Evolutionary conservation across 2,888 invertebrate genomes (phyloP), one percentile per base, ranked within the genome.

Genomic region (Plemyria rubiginata): DNA sequence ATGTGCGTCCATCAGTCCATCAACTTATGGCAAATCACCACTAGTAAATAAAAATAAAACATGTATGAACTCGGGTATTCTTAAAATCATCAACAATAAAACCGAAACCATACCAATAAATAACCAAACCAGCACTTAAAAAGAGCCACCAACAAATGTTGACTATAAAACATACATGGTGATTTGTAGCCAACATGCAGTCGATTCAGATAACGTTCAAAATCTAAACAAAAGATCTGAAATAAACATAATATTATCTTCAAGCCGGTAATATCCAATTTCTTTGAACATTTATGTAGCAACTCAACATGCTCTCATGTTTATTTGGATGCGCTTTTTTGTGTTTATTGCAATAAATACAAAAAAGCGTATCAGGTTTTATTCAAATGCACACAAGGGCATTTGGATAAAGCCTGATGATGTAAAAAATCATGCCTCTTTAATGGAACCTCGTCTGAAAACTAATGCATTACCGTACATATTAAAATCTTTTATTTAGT

Each of bases 101-200:
- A 50, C 36, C 5, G n/a, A 50, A 13, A 38, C 38, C 36, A 54
- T 40, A 60, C 53, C 13, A 58, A 50, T 57, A 45, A 46, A 57
- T 58, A 49, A 12, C 13, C 38, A 57, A 52, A 52, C 60, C 36
- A 3, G 8, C 8, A 54, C 52, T 8, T 57, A 52, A 48, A 46
- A 55, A 40, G 48, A 29, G 50, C 50, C 50, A 50, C 16, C 11
- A 4, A 8, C 11, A 1, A 5, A 29, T 36, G 15, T 12, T n/a
- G 51, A 51, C 45, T 13, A 32, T 54, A 54, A 60, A 60, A 60
- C 48, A 32, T 38, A 54, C 11, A 4, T 32, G 6, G 32, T 60
- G 50, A 60, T 60, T 54, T 60, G 54, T 28, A 38, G 28, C 45
- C 9, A 15, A 43, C 43, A 60, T 36, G 54, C 60, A 36, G 43